Conservation (phyloP, 2,797 vertebrate genomes). For the Trachops cirrhosus region DNA sequence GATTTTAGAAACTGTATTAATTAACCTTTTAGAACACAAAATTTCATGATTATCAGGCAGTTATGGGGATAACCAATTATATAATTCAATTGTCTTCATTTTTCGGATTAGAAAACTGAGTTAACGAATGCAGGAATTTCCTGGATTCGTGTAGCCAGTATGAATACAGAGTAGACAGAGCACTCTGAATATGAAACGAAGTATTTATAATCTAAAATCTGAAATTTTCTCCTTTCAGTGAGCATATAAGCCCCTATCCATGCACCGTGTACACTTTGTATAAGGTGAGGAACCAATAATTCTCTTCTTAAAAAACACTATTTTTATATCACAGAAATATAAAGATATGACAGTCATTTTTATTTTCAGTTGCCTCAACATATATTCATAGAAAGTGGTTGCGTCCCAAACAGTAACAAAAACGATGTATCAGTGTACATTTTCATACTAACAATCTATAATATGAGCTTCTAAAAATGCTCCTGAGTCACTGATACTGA, state of each 20-base stretch:
- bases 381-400: neutral
- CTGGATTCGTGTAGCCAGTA: neutral
- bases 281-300: neutral
- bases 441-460: neutral
- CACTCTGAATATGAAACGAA: neutral
- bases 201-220: neutral
- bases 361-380: neutral
- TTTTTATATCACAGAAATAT: neutral
- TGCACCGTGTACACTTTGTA: neutral
- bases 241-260: neutral
- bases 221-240: neutral
- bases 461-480: neutral
- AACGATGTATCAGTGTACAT: neutral
- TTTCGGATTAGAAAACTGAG: neutral
- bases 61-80: neutral
- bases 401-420: neutral
- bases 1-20: neutral
- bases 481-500: neutral
- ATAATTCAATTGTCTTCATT: neutral
- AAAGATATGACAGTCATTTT: neutral
- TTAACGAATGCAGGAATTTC: neutral
- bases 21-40: conserved; percentile 14
- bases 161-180: neutral
- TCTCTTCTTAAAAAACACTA: neutral
- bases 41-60: neutral